Evolutionary conservation across 2,113 vertebrate genomes (phyloP).

Genomic region (Acanthisitta chloris): DNA sequence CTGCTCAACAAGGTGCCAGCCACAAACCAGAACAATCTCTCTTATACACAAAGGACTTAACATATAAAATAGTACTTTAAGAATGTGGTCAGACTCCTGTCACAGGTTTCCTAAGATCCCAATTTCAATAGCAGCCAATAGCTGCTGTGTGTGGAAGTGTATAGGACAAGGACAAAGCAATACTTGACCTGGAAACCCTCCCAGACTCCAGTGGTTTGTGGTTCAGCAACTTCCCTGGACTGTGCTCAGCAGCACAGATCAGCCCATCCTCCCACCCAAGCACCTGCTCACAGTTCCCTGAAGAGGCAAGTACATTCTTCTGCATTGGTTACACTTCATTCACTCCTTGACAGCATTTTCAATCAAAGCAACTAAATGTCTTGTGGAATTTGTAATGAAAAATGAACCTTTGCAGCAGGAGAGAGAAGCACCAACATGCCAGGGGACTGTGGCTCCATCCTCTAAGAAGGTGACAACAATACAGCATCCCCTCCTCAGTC

Average conservation of each 20-base stretch:
- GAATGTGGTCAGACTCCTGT: background rate
- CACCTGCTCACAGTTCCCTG: background rate
- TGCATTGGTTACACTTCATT: background rate
- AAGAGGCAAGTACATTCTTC: background rate
- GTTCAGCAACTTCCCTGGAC: background rate
- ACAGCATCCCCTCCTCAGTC: background rate
- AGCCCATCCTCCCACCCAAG: background rate
- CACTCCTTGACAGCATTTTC: background rate
- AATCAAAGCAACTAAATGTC: background rate
- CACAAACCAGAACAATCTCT: too few relatives aligned
- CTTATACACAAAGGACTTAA: background rate
- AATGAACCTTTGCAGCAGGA: background rate
- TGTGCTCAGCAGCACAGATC: background rate
- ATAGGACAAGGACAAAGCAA: background rate
- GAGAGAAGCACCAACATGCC: background rate
- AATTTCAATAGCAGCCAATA: fast-evolving
- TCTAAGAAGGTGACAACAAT: background rate
- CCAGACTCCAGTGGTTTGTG: background rate
- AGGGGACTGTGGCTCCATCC: background rate
- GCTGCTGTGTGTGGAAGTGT: background rate
- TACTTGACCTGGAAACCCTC: background rate
- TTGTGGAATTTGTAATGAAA: background rate
- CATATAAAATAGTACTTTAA: background rate
- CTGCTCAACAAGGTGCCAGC: background rate
- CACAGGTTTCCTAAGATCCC: background rate